Conservation (phyloP, 2,113 vertebrate species). For the Planiliza haematocheilus region DNA sequence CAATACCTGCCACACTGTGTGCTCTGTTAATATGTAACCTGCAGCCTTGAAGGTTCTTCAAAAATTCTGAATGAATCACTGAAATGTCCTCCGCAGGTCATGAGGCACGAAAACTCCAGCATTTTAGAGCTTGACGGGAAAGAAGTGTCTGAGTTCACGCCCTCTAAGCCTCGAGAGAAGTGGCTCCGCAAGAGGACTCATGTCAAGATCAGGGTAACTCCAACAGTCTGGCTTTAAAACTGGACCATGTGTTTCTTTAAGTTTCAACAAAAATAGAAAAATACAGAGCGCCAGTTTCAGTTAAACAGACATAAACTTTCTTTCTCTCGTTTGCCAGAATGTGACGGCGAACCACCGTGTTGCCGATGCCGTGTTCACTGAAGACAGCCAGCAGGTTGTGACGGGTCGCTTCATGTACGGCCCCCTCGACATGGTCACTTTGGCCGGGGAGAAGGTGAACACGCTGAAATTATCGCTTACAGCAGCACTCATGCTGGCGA, state of each 20-base stretch:
- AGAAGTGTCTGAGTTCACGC: slow-evolving; percentile 94
- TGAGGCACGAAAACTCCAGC: slow-evolving; percentile 93
- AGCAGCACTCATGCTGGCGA: not conserved
- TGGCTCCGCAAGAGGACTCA: slow-evolving; percentile 96
- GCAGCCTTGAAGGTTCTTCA: not conserved
- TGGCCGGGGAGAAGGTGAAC: slow-evolving; percentile 95
- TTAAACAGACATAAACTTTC: not conserved
- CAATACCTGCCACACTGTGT: not conserved
- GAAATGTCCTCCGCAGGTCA: slow-evolving; percentile 84
- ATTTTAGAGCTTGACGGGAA: slow-evolving; percentile 94
- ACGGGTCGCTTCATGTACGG: slow-evolving; percentile 98
- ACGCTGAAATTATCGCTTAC: not conserved
- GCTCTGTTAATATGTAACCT: slow-evolving; percentile 7
- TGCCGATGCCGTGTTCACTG: slow-evolving; percentile 91
- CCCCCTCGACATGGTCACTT: slow-evolving; percentile 97
- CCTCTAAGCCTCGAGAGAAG: slow-evolving; percentile 94
- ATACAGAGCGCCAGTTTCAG: no score
- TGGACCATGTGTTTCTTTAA: slow-evolving; percentile 5
- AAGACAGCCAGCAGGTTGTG: slow-evolving; percentile 91
- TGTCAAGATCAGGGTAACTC: slow-evolving; percentile 91
- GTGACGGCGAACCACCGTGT: slow-evolving; percentile 97
- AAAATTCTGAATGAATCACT: slow-evolving; percentile 9
- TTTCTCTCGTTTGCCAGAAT: slow-evolving; percentile 82
- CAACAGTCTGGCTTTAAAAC: no score
- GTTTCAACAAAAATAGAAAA: not conserved